Conservation (phyloP, 1,140 invertebrate species). For the Philopotamus ludificatus region DNA sequence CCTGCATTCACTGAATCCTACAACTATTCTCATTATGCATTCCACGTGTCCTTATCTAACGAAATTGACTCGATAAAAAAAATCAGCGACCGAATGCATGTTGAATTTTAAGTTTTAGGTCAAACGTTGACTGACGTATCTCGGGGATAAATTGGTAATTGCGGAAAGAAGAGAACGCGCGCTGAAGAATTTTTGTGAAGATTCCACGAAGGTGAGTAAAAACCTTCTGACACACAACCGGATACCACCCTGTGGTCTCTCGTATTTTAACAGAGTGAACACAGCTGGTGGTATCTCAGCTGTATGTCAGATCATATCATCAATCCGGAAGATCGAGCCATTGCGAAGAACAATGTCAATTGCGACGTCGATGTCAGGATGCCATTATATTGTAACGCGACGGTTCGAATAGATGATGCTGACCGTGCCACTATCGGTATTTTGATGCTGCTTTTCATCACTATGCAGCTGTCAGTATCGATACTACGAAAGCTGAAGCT, state of each 20-base stretch:
- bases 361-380: too few relatives aligned
- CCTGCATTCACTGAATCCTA: constrained; percentile 3
- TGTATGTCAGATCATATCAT: constrained; percentile 55
- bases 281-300: constrained; percentile 99
- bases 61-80: too few relatives aligned
- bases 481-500: constrained; percentile 30
- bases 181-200: too few relatives aligned
- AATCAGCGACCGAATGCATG: too few relatives aligned
- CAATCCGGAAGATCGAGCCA: background rate
- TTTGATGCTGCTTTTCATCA: constrained; percentile 20
- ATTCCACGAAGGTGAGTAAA: background rate
- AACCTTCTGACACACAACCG: constrained; percentile 60
- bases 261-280: constrained; percentile 81
- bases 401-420: constrained; percentile 11
- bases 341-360: background rate
- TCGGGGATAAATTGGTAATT: too few relatives aligned
- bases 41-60: too few relatives aligned
- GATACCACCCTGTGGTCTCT: constrained; percentile 95
- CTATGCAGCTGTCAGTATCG: constrained; percentile 30
- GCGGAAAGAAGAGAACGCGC: too few relatives aligned
- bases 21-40: too few relatives aligned
- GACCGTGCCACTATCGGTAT: constrained; percentile 25
- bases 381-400: too few relatives aligned
- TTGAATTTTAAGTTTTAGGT: too few relatives aligned
- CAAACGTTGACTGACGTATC: too few relatives aligned